Base-by-base conservation (phyloP, 2,797 vertebrate genomes). In the Halcyon chelicuti region DNA sequence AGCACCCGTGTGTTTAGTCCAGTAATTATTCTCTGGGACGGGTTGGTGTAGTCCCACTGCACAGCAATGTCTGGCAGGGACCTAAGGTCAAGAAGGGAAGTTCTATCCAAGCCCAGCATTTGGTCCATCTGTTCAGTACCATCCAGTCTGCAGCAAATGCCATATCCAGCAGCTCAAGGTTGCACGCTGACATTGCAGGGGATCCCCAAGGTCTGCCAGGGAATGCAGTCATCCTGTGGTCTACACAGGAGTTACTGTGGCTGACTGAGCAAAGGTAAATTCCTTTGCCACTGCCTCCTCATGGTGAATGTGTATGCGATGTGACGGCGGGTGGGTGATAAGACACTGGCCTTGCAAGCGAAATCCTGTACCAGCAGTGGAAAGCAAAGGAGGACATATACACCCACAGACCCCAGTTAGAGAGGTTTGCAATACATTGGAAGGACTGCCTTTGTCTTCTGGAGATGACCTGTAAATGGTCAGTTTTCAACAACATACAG, bases 1-100 rank as follows among this genome's bases (percentile, higher is more conserved):
- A 35, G 35, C 33, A 49, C 8, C 46, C 0, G 0, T 1, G 7
- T 10, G 40, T 5, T 3, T 44, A 37, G 12, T 54, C 31, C 65
- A 39, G 23, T 10, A 51, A 35, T 28, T 35, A 14, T 4, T 33
- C 28, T 51, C 67, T 54, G 55, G 33, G 65, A 44, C 7, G 31
- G 54, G 25, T 49, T 82, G 75, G 67, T 51, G 4, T 5, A 3
- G 14, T 16, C 78, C 17, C 13, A 42, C 33, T 21, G 35, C 70
- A 54, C 51, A 79, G 40, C 35, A 39, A 2, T 12, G 17, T 65
- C 77, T 63, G 60, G 15, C 54, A 54, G 60, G 22, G 9, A 22
- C 26, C 22, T 6, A 1, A 28, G 39, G 49, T 14, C 25, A 31
- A 22, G 40, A 78, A 12, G 5, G 16, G 26, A 84, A 76, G 25